Evolutionary conservation across 2,797 vertebrate genomes (phyloP), one percentile per base, ranked within the genome.

Genomic region (Sciurus carolinensis): DNA sequence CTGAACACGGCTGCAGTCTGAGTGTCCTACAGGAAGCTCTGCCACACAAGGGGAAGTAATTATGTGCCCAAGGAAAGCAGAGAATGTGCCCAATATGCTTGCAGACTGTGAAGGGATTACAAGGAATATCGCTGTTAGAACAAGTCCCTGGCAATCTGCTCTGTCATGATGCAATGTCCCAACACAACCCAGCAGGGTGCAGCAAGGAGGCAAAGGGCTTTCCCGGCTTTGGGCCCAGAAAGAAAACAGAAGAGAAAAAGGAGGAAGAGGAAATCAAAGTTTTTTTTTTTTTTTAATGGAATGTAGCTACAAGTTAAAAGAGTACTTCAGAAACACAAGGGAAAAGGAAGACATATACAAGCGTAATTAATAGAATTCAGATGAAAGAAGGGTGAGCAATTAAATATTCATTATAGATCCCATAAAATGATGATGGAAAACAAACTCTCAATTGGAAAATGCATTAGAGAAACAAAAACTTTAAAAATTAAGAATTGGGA

Each of bases 331-430:
- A 42, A 97, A 95, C 95, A 96, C 97, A 80, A 93, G 96, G 97
- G 97, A 94, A 96, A 97, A 97, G 62, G 36, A 89, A 97, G 97
- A 97, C 67, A 95, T 93, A 96, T 42, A 95, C 77, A 91, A 93
- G 95, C 89, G 96, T 97, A 98, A 98, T 98, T 98, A 98, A 97
- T 92, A 95, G 93, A 94, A 96, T 96, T 94, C 96, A 97, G 97
- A 98, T 98, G 97, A 97, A 98, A 98, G 97, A 96, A 95, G 95
- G 42, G 87, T 79, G n/a, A 97, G 91, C 17, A 89, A 97, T 98
- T 95, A 97, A 98, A 97, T 97, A 97, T 98, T 98, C 97, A 98
- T 97, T 97, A 96, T 52, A 96, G 96, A 95, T 96, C 93, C 93
- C 82, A 97, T 90, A 94, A 90, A 97, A 96, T 81, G 94, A 91